Conservation (phyloP, 2,113 vertebrate species). For the Conger conger region DNA sequence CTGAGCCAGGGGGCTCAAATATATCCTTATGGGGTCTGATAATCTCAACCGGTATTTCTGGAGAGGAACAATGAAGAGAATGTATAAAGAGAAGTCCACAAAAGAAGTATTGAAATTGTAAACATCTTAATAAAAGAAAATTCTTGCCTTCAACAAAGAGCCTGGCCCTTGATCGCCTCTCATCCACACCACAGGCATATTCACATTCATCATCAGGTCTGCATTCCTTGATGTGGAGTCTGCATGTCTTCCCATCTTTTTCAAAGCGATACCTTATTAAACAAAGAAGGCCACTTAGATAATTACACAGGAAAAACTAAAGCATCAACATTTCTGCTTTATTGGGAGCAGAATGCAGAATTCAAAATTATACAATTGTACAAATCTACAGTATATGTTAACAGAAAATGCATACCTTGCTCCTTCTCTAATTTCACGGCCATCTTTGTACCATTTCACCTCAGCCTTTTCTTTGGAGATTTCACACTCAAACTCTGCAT, state of each 20-base stretch:
- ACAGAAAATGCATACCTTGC: conserved; percentile 77
- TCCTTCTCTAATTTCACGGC: conserved; percentile 93
- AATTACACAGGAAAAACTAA: background rate
- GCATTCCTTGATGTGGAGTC: conserved; percentile 89
- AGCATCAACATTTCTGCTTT: background rate
- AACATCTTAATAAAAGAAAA: conserved; percentile 11
- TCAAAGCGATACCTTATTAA: conserved; percentile 83
- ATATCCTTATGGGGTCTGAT: conserved; percentile 87
- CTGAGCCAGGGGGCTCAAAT: conserved; percentile 86
- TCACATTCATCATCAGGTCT: conserved; percentile 95
- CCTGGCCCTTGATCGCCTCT: conserved; percentile 88
- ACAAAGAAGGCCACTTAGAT: conserved; percentile 2
- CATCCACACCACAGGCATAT: conserved; percentile 95
- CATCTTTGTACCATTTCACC: conserved; percentile 94
- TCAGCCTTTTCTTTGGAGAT: conserved; percentile 93
- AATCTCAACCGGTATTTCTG: conserved; percentile 96
- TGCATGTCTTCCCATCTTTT: conserved; percentile 86
- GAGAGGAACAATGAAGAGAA: conserved; percentile 26
- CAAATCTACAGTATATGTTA: background rate
- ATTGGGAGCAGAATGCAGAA: no score
- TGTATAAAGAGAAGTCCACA: conserved; percentile 12
- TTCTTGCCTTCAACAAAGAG: conserved; percentile 93
- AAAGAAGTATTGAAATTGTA: background rate
- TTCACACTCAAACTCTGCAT: conserved; percentile 91
- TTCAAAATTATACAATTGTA: no score